A percentile compares a stretch with the other conserved stretches of the same genome.
Evolutionary conservation across 2,113 vertebrate genomes (phyloP).

Genomic region (Regulus satrapa): DNA sequence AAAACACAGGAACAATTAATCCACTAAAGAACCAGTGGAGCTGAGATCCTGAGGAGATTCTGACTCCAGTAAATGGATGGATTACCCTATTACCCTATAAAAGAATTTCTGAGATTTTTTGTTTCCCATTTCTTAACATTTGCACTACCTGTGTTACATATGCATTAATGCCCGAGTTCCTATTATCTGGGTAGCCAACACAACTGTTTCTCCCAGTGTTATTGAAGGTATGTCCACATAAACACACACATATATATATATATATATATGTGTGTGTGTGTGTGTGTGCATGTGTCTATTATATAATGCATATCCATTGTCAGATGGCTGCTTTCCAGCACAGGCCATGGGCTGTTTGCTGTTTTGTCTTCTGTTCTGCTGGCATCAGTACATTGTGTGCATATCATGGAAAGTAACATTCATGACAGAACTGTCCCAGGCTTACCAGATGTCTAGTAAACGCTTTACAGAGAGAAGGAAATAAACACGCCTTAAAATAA

Average conservation of each 20-base stretch:
- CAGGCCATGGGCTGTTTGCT: background rate
- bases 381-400: background rate
- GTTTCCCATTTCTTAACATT: background rate
- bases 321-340: background rate
- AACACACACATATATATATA: background rate
- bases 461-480: background rate
- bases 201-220: background rate
- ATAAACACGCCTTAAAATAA: background rate
- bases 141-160: background rate
- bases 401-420: background rate
- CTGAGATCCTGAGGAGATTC: background rate
- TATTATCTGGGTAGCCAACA: background rate
- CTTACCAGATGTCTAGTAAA: background rate
- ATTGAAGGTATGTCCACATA: background rate
- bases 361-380: background rate
- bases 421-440: background rate
- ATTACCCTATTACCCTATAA: background rate
- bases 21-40: background rate
- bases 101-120: background rate
- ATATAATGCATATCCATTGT: background rate
- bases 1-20: background rate
- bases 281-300: background rate
- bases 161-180: background rate
- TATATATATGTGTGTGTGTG: fast-evolving
- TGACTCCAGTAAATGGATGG: background rate